Base-by-base conservation (phyloP, 2,888 invertebrate species). In the Synergus umbraculus region DNA sequence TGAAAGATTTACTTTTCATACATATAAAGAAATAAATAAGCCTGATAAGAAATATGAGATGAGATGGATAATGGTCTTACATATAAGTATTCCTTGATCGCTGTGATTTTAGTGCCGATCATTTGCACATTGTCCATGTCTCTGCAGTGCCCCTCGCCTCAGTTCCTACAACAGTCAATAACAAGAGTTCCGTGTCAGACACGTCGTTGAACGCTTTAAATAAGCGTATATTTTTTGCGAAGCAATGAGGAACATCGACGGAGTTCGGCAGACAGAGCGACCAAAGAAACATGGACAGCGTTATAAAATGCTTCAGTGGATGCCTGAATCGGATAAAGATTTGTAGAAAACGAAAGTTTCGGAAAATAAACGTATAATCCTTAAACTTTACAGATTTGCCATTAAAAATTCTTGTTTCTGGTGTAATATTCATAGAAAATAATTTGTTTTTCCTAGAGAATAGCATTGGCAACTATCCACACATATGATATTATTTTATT, bases 81-180 rank as follows among this genome's bases (percentile, higher is more conserved):
- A 92, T 91, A 92, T 92, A 92, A 91, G 91, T 92, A 92, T 88
- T 92, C 92, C 92, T 92, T 92, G 91, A 92, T 91, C 88, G 91
- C 91, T 88, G 91, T 90, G 89, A 92, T 90, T 91, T 91, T 91
- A 90, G 91, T 92, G 90, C 92, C 91, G 89, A 92, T 90, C 91
- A 92, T 91, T 92, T 92, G 92, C 89, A 92, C 91, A 92, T 92
- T 92, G 91, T 92, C 92, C 92, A 92, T 92, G 91, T 90, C 90
- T 92, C 90, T 89, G 89, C 89, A 85, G 89, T 89, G 89, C 88
- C 90, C 90, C 90, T 89, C 88, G 89, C 86, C 89, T 87, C 90
- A 89, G 90, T 89, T 89, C 92, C 92, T 91, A 92, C 89, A 92
- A 92, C 92, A 92, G 82, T 90, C 90, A 91, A 91, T 86, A 90